Percentiles rank a stretch among this genome's conserved stretches.
These are phyloP conservation scores for Eurystomus gularis DNA, from an alignment of 2,113 vertebrate genomes.

Conservation along the genomic window DNA sequence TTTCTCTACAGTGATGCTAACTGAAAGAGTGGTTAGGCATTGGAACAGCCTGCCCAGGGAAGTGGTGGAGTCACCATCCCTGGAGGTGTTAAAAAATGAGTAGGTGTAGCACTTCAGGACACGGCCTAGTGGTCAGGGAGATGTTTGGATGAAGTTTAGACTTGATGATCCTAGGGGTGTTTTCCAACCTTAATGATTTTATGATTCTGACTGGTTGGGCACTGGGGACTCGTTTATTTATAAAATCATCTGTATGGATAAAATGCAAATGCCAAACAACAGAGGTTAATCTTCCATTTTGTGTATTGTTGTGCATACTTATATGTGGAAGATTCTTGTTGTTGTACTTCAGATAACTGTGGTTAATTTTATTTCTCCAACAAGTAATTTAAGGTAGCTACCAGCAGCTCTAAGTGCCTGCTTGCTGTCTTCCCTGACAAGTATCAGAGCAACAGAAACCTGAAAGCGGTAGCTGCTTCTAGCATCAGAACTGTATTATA, in stretches of 20 bases:
- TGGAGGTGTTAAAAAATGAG: too few relatives aligned
- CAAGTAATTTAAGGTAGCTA: not conserved
- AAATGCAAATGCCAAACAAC: not conserved
- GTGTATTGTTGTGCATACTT: not conserved
- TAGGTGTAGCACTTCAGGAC: too few relatives aligned
- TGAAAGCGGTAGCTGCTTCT: constrained; percentile 13
- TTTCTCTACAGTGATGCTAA: not conserved
- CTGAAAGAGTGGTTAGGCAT: too few relatives aligned
- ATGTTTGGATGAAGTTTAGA: too few relatives aligned
- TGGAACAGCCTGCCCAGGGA: too few relatives aligned
- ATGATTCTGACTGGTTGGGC: not conserved
- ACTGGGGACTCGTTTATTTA: not conserved
- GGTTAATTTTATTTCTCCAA: not conserved
- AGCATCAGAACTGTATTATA: not conserved
- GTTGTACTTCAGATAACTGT: not conserved
- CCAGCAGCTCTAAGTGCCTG: not conserved
- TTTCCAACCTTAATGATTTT: too few relatives aligned
- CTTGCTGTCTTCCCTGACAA: not conserved
- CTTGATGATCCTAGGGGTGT: too few relatives aligned
- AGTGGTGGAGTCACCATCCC: too few relatives aligned
- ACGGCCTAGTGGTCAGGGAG: too few relatives aligned
- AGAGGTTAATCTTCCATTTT: not conserved
- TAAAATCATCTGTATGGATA: not conserved
- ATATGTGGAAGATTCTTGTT: not conserved
- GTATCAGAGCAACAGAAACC: not conserved